These are phyloP conservation scores for Aramus guarauna DNA, from an alignment of 2,113 vertebrate species.

Conservation along the genomic window DNA sequence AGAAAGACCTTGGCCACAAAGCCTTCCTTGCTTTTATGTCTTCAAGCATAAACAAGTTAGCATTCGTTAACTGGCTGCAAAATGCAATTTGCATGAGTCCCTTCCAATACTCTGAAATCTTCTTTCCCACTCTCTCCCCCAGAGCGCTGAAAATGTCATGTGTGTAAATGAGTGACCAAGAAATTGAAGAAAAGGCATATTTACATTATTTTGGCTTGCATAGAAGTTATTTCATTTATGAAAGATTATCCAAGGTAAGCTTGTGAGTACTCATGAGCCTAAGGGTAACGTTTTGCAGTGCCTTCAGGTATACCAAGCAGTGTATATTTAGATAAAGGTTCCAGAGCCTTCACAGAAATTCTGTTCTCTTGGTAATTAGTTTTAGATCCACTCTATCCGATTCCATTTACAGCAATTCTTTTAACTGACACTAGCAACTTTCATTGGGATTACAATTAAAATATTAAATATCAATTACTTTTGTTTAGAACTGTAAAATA, in stretches of 20 bases:
- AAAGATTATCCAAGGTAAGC: not conserved
- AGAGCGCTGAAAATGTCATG: not conserved
- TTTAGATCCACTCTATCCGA: not conserved
- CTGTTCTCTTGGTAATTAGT: not conserved
- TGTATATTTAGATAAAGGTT: not conserved
- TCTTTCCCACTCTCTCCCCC: accelerated
- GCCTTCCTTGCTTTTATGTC: not conserved
- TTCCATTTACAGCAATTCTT: not conserved
- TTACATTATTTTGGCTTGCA: not conserved
- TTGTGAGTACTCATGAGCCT: not conserved
- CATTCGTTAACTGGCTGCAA: not conserved
- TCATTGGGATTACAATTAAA: not conserved
- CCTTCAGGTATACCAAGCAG: not conserved
- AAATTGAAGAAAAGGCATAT: not conserved
- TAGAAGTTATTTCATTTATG: not conserved
- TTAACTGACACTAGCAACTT: not conserved
- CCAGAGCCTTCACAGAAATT: not conserved
- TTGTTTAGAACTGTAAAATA: not conserved
- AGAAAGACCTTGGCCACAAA: not conserved
- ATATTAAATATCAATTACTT: not conserved
- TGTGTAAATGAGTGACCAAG: not conserved
- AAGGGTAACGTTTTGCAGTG: accelerated
- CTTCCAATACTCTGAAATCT: not conserved
- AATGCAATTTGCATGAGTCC: not conserved
- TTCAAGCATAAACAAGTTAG: not conserved